Conservation (phyloP, 2,113 vertebrate species). For the Lophura nycthemera region DNA sequence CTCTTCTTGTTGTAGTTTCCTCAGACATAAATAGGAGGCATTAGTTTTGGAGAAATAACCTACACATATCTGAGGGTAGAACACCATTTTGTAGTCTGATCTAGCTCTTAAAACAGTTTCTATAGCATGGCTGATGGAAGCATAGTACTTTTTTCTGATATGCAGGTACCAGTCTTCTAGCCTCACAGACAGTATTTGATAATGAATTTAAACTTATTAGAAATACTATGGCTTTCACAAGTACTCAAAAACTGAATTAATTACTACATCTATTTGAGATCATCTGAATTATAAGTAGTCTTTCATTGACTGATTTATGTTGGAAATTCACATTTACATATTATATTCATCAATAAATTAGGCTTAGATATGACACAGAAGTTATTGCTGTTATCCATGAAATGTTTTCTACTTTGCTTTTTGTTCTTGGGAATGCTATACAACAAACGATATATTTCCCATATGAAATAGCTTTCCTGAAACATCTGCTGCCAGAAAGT, state of each 20-base stretch:
- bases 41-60: background rate
- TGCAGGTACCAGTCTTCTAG: background rate
- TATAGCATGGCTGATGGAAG: background rate
- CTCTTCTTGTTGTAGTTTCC: background rate
- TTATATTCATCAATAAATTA: conserved; percentile 20
- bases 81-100: background rate
- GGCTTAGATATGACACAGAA: conserved; percentile 7
- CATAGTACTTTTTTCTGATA: background rate
- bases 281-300: background rate
- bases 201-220: conserved; percentile 5
- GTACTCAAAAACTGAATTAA: background rate
- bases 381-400: conserved; percentile 36
- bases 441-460: conserved; percentile 67
- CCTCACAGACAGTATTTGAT: background rate
- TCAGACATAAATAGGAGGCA: background rate
- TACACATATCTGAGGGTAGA: background rate
- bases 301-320: conserved; percentile 15
- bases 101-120: background rate
- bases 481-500: conserved; percentile 82
- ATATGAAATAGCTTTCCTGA: conserved; percentile 66
- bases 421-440: conserved; percentile 65
- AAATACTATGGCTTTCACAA: conserved; percentile 8
- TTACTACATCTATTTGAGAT: background rate
- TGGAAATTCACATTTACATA: conserved; percentile 31
- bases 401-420: conserved; percentile 64